Evolutionary conservation across 2,797 vertebrate species (phyloP), one percentile per base, ranked within the genome.

Genomic region (Vireo griseus): DNA sequence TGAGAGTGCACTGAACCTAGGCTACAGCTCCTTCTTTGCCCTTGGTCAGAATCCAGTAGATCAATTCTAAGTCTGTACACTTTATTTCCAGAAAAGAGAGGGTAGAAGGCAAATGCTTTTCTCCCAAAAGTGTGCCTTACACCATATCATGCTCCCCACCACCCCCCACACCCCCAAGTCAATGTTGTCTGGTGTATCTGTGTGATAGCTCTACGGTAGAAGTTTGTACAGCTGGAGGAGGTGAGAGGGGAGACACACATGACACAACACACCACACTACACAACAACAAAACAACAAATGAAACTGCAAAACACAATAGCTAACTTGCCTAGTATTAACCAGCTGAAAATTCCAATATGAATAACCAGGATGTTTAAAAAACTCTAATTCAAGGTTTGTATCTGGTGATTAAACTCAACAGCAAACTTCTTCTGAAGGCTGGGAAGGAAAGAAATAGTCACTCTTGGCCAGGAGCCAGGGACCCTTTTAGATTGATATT

Each of bases 131-230:
- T 10, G 8, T 44, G 19, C 11, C 10, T 77, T 66, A 28, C 1
- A 17, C 2, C 2, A 4, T 22, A 6, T 40, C 12, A 13, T 10
- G 4, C 11, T 1, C 9, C 9, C 3, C 63, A 67, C 8, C 8
- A 14, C 33, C 3, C 4, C 2, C 28, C 21, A 21, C 5, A 4
- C 1, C 3, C 4, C 6, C 31, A n/a, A 13, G 19, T 31, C 44
- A 40, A 0, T 57, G 9, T 54, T n/a, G 40, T 55, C 29, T 13
- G 5, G 6, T 78, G 29, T 9, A 15, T 28, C 16, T 8, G 3
- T 50, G 5, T n/a, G 44, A 11, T 4, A n/a, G 5, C 42, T 33
- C 28, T 31, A 2, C 18, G 8, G 8, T 9, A 16, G 16, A 31
- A 37, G 4, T 51, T 50, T 10, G 10, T 54, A 9, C 22, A 25